Conservation (phyloP, 2,113 vertebrate genomes). For the Psilopsiagon aurifrons region DNA sequence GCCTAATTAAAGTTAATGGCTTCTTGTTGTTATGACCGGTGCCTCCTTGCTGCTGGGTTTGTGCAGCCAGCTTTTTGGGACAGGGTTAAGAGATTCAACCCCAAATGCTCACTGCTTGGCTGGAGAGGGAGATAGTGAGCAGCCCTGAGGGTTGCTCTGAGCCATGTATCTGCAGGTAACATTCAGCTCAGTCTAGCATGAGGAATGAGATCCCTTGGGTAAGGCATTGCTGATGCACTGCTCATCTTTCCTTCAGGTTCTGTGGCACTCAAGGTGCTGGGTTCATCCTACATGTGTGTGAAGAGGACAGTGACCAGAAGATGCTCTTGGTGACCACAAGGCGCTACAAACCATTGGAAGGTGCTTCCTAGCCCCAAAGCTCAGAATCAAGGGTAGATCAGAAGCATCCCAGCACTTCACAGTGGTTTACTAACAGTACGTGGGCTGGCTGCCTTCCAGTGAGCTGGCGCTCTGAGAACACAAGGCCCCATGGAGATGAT, state of each 20-base stretch:
- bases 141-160: not conserved
- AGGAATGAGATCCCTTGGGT: not conserved
- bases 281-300: no score
- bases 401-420: not conserved
- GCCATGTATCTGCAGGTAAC: not conserved
- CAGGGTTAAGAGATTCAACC: not conserved
- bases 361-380: not conserved
- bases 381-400: not conserved
- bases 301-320: not conserved
- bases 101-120: not conserved
- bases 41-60: not conserved
- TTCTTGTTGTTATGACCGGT: not conserved
- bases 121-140: not conserved
- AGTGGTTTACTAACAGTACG: not conserved
- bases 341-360: not conserved
- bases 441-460: not conserved
- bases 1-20: conserved; percentile 9
- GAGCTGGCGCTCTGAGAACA: not conserved
- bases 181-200: no score
- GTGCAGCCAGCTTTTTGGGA: not conserved
- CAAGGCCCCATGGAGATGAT: fast-evolving
- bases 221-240: not conserved
- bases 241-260: not conserved
- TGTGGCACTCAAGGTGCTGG: not conserved
- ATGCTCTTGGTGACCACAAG: not conserved